Evolutionary conservation across 2,113 vertebrate species (phyloP).

Genomic region (Chauna torquata): DNA sequence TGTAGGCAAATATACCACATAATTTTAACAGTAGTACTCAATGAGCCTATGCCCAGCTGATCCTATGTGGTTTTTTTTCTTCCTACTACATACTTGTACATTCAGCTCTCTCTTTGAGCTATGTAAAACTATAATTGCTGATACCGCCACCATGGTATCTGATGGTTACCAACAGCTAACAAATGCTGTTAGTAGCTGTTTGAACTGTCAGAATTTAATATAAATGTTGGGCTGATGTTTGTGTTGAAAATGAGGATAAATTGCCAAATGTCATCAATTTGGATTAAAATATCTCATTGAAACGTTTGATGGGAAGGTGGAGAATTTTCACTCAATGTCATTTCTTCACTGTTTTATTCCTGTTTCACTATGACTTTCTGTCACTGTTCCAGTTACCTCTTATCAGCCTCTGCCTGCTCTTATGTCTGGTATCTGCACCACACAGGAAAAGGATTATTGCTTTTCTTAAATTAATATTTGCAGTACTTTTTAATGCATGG

Average conservation of each 20-base stretch:
- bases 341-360: neutral
- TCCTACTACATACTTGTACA: neutral
- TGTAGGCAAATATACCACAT: neutral
- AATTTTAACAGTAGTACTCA: neutral
- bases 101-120: neutral
- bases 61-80: neutral
- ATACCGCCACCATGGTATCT: neutral
- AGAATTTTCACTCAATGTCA: neutral
- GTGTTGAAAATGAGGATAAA: neutral
- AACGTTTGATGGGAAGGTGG: neutral
- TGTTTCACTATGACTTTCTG: neutral
- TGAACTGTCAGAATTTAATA: neutral
- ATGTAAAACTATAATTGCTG: neutral
- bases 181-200: neutral
- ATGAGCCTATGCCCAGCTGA: neutral
- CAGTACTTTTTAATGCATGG: constrained; percentile 3
- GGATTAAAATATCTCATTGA: neutral
- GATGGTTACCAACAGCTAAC: constrained; percentile 3
- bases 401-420: neutral
- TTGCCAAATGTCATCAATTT: neutral
- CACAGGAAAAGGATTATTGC: constrained; percentile 43
- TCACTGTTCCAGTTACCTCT: constrained; percentile 32
- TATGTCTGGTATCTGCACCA: constrained; percentile 11
- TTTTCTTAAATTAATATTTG: constrained; percentile 46
- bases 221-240: neutral